Evolutionary conservation across 2,797 vertebrate genomes (phyloP).

Genomic region (Salarias fasciatus): DNA sequence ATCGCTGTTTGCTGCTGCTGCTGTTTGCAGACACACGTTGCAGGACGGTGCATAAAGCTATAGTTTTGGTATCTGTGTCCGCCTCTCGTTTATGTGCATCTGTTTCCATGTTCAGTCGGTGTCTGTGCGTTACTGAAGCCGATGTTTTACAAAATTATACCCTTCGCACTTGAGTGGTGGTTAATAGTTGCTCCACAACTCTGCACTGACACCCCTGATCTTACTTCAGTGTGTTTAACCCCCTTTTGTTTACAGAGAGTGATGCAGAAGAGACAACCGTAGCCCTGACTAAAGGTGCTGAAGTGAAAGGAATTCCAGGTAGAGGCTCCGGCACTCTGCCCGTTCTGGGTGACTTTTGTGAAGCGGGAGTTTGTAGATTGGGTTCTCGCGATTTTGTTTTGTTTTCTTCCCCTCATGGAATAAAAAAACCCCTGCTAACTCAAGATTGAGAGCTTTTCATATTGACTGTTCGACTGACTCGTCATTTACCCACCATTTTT

Average conservation of each 20-base stretch:
- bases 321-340: constrained; percentile 63
- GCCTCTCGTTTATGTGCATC: constrained; percentile 31
- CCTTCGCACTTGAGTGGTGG: constrained; percentile 7
- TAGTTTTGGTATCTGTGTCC: constrained; percentile 31
- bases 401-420: neutral
- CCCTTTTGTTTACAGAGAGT: constrained; percentile 80
- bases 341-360: constrained; percentile 45
- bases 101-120: constrained; percentile 31
- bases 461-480: constrained; percentile 20
- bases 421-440: constrained; percentile 48
- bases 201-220: constrained; percentile 26
- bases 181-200: constrained; percentile 36
- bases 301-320: constrained; percentile 75
- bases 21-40: neutral
- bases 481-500: constrained; percentile 20
- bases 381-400: constrained; percentile 5
- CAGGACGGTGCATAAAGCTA: too few species aligned
- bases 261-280: constrained; percentile 60
- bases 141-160: neutral
- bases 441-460: constrained; percentile 33
- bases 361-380: constrained; percentile 31
- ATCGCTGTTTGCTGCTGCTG: neutral
- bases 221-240: constrained; percentile 65
- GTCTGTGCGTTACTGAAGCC: constrained; percentile 35
- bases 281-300: constrained; percentile 69